A percentile compares a stretch with the other conserved stretches of the same genome.
Evolutionary conservation across 2,113 vertebrate species (phyloP).

Genomic region (Brachyistius frenatus): DNA sequence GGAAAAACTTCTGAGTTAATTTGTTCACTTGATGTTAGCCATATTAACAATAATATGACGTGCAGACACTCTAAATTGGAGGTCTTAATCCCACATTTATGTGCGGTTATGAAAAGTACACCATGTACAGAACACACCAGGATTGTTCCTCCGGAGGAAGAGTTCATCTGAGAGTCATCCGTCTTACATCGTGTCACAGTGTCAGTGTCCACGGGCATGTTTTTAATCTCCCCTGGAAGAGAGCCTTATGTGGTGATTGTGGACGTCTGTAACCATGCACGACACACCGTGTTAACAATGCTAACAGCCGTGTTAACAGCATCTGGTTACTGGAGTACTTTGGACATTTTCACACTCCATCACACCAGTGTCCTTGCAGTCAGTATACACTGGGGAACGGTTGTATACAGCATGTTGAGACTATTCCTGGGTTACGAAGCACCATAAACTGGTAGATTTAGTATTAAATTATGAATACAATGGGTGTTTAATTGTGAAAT

Average conservation of each 20-base stretch:
- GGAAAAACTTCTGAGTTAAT: neutral
- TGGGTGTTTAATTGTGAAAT: conserved; percentile 30
- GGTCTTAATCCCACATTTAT: conserved; percentile 25
- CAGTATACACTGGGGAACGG: conserved; percentile 33
- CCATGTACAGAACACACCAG: conserved; percentile 48
- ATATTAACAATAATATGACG: conserved; percentile 3
- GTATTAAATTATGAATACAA: conserved; percentile 30
- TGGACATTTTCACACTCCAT: conserved; percentile 53
- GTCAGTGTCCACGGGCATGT: conserved; percentile 43
- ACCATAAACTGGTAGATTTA: conserved; percentile 11
- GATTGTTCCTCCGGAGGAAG: conserved; percentile 46
- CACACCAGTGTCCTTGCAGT: conserved; percentile 29
- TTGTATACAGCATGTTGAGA: conserved; percentile 8
- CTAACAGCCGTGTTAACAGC: conserved; percentile 53
- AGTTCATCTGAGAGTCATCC: conserved; percentile 49
- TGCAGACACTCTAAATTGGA: conserved; percentile 7
- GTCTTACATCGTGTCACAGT: conserved; percentile 32
- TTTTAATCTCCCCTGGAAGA: conserved; percentile 37
- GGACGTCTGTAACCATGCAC: conserved; percentile 39
- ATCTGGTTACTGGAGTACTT: conserved; percentile 56
- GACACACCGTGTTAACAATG: conserved; percentile 29
- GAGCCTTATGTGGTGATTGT: conserved; percentile 14
- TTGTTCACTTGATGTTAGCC: conserved; percentile 7
- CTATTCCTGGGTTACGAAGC: conserved; percentile 21
- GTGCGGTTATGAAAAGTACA: conserved; percentile 56